These are phyloP conservation scores for Craterocephalus amniculus DNA, from an alignment of 2,797 vertebrate genomes.

Conservation along the genomic window DNA sequence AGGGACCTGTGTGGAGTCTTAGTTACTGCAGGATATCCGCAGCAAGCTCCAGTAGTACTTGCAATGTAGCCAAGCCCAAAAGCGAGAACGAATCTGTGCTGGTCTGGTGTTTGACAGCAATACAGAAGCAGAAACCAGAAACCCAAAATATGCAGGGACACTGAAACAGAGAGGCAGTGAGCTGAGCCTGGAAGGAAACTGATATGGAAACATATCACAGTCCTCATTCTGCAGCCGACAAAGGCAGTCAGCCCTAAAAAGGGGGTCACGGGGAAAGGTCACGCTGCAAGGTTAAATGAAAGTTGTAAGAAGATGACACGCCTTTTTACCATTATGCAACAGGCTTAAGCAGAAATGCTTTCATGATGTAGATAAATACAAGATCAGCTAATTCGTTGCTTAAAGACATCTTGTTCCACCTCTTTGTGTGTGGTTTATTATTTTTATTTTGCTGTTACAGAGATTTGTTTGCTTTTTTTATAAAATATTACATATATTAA, in stretches of 20 bases:
- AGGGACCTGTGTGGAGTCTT: conserved; percentile 6
- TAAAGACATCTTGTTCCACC: background rate
- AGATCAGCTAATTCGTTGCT: conserved; percentile 18
- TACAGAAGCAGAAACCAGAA: conserved; percentile 61
- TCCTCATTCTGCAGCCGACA: conserved; percentile 32
- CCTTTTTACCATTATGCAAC: conserved; percentile 50
- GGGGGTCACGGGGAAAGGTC: conserved; percentile 59
- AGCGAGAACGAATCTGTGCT: conserved; percentile 53
- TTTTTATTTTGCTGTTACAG: background rate
- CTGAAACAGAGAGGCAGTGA: conserved; percentile 55
- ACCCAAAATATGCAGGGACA: conserved; percentile 43
- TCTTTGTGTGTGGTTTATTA: background rate
- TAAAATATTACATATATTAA: background rate
- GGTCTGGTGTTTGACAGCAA: conserved; percentile 43
- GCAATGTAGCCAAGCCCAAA: background rate
- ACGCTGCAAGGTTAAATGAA: conserved; percentile 34
- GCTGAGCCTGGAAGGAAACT: conserved; percentile 33
- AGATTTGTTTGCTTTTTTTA: background rate
- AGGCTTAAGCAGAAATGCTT: conserved; percentile 16
- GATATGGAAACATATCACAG: conserved; percentile 58
- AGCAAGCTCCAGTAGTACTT: conserved; percentile 19
- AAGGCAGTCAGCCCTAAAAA: conserved; percentile 51
- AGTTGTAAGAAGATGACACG: conserved; percentile 23
- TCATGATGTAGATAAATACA: conserved; percentile 19
- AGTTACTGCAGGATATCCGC: conserved; percentile 9